phyloP scores from a whole-genome alignment of 2,888 invertebrate species.

The Megalurothrips usitatus region DNA sequence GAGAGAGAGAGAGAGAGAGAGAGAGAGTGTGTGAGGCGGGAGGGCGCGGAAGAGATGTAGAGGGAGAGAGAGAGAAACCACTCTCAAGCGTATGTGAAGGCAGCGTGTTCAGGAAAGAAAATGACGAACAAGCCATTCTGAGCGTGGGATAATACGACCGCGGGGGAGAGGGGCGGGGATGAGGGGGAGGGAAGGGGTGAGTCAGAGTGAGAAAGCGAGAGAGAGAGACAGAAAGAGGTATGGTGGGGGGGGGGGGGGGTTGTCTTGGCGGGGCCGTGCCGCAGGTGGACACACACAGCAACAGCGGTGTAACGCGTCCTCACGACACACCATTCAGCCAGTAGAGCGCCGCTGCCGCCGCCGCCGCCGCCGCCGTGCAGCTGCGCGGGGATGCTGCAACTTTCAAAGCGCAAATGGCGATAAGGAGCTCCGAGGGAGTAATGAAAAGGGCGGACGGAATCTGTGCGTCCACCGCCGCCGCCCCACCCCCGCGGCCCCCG shows the following conservation, averaged over 20 bases:
- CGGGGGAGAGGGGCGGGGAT: background rate
- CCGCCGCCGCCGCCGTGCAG: no score
- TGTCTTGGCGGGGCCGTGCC: no score
- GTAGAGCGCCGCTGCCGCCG: no score
- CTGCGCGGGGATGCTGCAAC: constrained; percentile 24
- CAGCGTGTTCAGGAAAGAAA: no score
- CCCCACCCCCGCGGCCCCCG: background rate
- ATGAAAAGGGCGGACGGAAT: constrained; percentile 6
- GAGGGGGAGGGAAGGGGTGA: background rate
- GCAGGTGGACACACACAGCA: no score
- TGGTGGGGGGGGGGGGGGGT: no score
- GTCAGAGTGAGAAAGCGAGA: no score
- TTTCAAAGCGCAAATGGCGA: constrained; percentile 24
- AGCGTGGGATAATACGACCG: background rate
- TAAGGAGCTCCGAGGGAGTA: constrained; percentile 19
- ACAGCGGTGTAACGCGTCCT: no score
- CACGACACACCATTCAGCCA: background rate
- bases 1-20: background rate
- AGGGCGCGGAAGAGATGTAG: background rate
- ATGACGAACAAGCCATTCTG: no score
- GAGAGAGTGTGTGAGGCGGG: background rate
- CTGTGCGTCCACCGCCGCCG: background rate
- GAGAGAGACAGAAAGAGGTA: no score
- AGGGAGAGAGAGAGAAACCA: no score
- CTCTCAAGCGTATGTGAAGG: background rate